A percentile compares a stretch with the other conserved stretches of the same genome.
These are phyloP conservation scores for Drosophila teissieri DNA, from an alignment of 1,140 invertebrate genomes.

Conservation along the genomic window DNA sequence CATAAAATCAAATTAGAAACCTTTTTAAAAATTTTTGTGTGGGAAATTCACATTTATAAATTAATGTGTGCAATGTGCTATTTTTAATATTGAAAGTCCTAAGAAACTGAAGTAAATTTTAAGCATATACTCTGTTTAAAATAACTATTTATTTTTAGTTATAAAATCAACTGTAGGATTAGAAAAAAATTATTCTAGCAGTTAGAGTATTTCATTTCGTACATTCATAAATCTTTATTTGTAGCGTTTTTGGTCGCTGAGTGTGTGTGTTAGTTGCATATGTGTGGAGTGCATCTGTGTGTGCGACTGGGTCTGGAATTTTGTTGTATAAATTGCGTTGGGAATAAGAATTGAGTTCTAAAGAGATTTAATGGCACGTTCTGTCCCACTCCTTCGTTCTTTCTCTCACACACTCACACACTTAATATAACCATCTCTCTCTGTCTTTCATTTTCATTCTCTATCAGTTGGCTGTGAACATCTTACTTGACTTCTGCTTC, in stretches of 20 bases:
- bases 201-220: slow-evolving; percentile 22
- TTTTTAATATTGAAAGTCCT: no score
- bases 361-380: slow-evolving; percentile 80
- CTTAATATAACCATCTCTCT: not conserved
- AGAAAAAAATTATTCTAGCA: not conserved
- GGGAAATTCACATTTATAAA: no score
- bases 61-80: no score
- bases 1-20: no score
- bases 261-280: not conserved
- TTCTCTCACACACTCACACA: not conserved
- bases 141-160: no score
- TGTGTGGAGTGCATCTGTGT: slow-evolving; percentile 37
- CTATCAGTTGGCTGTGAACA: slow-evolving; percentile 14
- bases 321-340: slow-evolving; percentile 83
- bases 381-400: slow-evolving; percentile 33
- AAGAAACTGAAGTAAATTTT: not conserved
- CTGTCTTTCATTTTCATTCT: slow-evolving; percentile 12
- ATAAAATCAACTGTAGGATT: no score
- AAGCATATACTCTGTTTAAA: not conserved
- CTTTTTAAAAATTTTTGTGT: no score
- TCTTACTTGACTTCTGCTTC: slow-evolving; percentile 36
- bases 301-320: slow-evolving; percentile 55
- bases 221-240: not conserved
- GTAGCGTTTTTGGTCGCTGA: slow-evolving; percentile 1
- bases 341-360: slow-evolving; percentile 84